Evolutionary conservation across 2,888 invertebrate species (phyloP).

Genomic region (Philereme transversata): DNA sequence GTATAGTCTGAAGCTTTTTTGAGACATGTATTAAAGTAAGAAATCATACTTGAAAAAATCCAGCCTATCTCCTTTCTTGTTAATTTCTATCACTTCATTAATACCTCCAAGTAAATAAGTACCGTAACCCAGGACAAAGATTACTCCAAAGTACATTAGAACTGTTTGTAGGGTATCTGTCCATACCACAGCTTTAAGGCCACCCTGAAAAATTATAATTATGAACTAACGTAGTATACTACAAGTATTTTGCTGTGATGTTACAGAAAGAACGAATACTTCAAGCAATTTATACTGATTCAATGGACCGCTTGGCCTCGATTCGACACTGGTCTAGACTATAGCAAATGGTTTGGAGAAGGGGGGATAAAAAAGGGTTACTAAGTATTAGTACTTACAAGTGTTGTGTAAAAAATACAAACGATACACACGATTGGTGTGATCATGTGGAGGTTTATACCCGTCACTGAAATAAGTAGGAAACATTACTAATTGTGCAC

Average conservation of each 20-base stretch:
- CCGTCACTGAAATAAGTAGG: constrained; percentile 86
- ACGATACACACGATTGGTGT: constrained; percentile 92
- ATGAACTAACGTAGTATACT: too few relatives aligned
- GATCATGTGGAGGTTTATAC: constrained; percentile 90
- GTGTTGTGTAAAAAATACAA: constrained; percentile 96
- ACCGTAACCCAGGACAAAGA: constrained; percentile 87
- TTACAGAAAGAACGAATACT: too few relatives aligned
- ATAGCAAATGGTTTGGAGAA: constrained; percentile 46
- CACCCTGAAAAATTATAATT: constrained; percentile 82
- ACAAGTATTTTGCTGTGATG: too few relatives aligned
- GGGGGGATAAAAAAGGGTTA: constrained; percentile 50
- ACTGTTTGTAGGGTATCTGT: constrained; percentile 90
- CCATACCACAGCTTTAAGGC: constrained; percentile 92
- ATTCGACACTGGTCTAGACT: constrained; percentile 43
- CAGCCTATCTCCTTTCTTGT: constrained; percentile 85
- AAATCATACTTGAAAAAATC: constrained; percentile 89
- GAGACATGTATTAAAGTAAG: neutral
- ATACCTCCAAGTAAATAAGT: constrained; percentile 87
- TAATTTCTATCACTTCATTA: constrained; percentile 84
- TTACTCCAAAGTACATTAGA: constrained; percentile 88
- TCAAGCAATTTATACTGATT: too few relatives aligned
- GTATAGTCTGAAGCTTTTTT: neutral
- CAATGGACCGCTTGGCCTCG: constrained; percentile 45
- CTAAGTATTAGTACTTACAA: constrained; percentile 84
- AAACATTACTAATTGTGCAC: neutral